Base-by-base conservation (phyloP, 2,113 vertebrate genomes). In the Scomber japonicus region DNA sequence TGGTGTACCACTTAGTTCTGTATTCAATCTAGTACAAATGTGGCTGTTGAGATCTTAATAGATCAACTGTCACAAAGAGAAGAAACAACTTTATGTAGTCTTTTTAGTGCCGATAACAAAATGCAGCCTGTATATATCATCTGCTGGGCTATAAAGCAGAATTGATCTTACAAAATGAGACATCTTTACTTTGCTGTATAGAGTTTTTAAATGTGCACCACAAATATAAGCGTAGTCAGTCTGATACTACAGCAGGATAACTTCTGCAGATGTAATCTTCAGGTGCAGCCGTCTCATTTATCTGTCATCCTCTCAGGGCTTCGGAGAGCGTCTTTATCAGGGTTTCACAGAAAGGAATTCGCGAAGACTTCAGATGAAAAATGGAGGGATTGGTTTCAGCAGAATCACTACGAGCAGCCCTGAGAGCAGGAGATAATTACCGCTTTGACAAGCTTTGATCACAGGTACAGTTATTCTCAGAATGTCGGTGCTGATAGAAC, bases 401-500 rank as follows among this genome's bases (percentile, higher is more conserved):
- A 73, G 75, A 84, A 83, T 90, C 81, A 65, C 80, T 64, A 60
- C 81, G 74, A 84, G 86, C 87, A 91, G 83, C 81, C 48, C 75
- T 54, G 72, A 78, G 82, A 89, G 75, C 67, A 81, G 76, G 46
- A 90, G 85, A 88, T 93, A 92, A 94, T 94, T 83, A 90, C 80
- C 78, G 61, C 78, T 81, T 71, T 92, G 93, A 95, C 94, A 92
- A 90, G 91, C 92, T 95, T 94, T 94, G 93, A 95, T 95, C 93
- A 91, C 59, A 71, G 70, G 56, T 89, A 81, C 84, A 88, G 86
- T 85, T 88, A 86, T 93, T 90, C 86, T 87, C 79, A 84, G 80
- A 86, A 89, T 80, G 85, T 86, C 84, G 19, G 75, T 80, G 90
- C 71, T 86, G 91, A 92, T 81, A 80, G 88, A 92, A 89, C 86